Conservation (phyloP, 2,888 invertebrate genomes). For the Troides helena region DNA sequence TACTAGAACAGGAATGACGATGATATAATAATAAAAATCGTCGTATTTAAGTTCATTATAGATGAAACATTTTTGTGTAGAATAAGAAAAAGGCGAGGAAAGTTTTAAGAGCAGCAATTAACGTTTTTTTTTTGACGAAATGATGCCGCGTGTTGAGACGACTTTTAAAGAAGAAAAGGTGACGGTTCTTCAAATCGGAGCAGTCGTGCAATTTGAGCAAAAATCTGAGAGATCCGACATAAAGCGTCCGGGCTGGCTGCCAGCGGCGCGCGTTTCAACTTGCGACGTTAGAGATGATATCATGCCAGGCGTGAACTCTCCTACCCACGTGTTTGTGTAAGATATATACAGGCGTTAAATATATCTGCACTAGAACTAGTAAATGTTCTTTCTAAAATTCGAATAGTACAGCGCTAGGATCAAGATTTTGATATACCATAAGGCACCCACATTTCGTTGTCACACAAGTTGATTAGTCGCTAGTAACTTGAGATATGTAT, state of each 20-base stretch:
- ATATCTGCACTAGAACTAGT: too few relatives aligned
- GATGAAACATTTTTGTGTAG: too few relatives aligned
- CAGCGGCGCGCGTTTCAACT: slow-evolving; percentile 10
- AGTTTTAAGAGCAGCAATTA: background rate
- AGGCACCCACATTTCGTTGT: too few relatives aligned
- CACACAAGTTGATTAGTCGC: too few relatives aligned
- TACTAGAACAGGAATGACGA: too few relatives aligned
- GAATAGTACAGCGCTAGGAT: too few relatives aligned
- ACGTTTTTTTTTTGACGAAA: background rate
- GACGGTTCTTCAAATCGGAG: slow-evolving; percentile 7
- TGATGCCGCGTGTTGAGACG: background rate
- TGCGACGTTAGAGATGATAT: slow-evolving; percentile 6
- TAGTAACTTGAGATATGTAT: too few relatives aligned
- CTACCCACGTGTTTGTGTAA: background rate
- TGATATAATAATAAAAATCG: too few relatives aligned
- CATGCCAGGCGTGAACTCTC: slow-evolving; percentile 10
- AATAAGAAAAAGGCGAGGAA: background rate
- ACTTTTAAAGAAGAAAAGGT: slow-evolving; percentile 12
- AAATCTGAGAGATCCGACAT: slow-evolving; percentile 15
- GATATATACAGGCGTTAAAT: too few relatives aligned
- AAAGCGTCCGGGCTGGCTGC: slow-evolving; percentile 10
- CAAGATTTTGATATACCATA: too few relatives aligned
- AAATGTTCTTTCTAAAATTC: too few relatives aligned
- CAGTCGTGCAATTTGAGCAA: slow-evolving; percentile 16
- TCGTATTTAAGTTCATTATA: too few relatives aligned